These are phyloP conservation scores for Apogon talboti DNA, from an alignment of 2,797 vertebrate genomes.

Conservation along the genomic window DNA sequence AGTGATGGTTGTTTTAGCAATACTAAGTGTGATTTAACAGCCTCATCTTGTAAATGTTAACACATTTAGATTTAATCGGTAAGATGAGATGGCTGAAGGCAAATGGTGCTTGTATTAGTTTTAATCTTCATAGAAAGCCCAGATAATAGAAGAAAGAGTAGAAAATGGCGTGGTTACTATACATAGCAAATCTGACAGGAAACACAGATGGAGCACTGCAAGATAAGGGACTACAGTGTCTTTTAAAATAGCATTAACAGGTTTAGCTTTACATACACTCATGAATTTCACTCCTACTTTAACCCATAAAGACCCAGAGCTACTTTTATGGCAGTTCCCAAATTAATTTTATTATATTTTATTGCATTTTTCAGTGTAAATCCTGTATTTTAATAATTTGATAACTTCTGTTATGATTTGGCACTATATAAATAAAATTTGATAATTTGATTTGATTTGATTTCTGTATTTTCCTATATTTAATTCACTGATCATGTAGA, in stretches of 20 bases:
- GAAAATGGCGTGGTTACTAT: background rate
- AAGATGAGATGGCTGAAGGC: background rate
- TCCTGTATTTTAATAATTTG: no score
- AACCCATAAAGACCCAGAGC: no score
- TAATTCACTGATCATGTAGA: no score
- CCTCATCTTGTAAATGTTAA: background rate
- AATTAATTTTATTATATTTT: no score
- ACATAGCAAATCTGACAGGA: background rate
- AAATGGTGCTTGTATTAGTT: no score
- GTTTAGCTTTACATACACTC: slow-evolving; percentile 39
- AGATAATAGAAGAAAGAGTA: background rate
- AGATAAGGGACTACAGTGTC: background rate
- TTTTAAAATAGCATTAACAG: background rate
- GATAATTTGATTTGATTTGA: no score
- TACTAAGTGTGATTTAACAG: background rate
- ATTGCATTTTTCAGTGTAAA: no score
- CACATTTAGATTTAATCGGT: background rate
- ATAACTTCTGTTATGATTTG: no score
- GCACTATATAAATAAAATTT: no score
- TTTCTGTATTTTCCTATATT: no score
- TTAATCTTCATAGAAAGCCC: no score
- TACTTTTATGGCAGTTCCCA: no score
- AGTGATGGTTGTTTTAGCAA: slow-evolving; percentile 12
- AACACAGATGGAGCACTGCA: background rate
- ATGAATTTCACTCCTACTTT: background rate